These are phyloP conservation scores for Heterocephalus glaber DNA, from an alignment of 2,113 vertebrate genomes.

Conservation along the genomic window DNA sequence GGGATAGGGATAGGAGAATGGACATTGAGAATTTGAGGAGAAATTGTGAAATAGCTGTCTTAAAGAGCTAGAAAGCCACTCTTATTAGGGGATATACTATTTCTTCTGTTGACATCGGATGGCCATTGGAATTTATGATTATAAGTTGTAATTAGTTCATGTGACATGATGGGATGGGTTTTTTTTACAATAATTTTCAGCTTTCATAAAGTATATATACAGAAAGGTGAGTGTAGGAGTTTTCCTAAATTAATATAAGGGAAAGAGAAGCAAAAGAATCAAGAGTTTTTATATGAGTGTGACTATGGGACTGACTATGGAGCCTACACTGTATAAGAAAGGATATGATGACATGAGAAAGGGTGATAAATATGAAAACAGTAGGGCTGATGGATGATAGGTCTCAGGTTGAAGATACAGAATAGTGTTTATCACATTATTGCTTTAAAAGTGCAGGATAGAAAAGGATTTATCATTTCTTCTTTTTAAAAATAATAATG, in stretches of 20 bases:
- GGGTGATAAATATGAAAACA: neutral
- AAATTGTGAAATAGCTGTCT: neutral
- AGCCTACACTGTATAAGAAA: neutral
- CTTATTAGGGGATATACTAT: neutral
- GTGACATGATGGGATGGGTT: neutral
- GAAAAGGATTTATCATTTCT: neutral
- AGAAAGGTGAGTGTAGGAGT: neutral
- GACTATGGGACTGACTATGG: neutral
- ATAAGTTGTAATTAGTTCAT: slow-evolving; percentile 34
- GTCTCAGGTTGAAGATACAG: neutral
- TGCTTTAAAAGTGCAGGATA: neutral
- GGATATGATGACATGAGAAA: neutral
- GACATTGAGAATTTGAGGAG: neutral
- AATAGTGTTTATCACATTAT: slow-evolving; percentile 3
- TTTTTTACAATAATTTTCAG: slow-evolving; percentile 13
- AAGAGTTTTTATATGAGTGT: slow-evolving; percentile 32
- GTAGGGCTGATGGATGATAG: too few relatives aligned
- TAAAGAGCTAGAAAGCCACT: neutral
- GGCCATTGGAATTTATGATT: neutral
- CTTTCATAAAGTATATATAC: neutral
- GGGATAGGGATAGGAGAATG: neutral
- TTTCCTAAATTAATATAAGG: neutral
- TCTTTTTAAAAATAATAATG: neutral
- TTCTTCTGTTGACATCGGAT: neutral
- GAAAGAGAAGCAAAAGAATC: slow-evolving; percentile 14